These are phyloP conservation scores for Serripes groenlandicus DNA, from an alignment of 2,888 invertebrate genomes.

Conservation along the genomic window DNA sequence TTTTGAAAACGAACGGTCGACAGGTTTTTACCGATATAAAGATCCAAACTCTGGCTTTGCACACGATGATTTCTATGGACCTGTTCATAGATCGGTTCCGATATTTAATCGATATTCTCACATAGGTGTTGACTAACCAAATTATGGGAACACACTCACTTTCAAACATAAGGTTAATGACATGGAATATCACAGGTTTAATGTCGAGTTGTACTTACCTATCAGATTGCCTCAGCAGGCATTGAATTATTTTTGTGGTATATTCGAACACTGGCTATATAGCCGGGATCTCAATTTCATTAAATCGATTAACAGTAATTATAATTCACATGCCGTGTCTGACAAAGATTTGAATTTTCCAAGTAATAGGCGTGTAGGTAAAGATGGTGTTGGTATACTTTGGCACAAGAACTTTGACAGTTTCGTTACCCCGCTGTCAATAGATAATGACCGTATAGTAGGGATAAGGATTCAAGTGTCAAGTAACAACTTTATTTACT, in stretches of 20 bases:
- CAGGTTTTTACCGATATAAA: too few species aligned
- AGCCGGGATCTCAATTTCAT: neutral
- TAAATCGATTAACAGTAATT: neutral
- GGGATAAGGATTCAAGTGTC: neutral
- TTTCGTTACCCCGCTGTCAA: neutral
- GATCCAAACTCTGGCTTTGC: neutral
- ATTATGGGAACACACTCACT: neutral
- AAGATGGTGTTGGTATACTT: neutral
- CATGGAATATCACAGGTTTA: neutral
- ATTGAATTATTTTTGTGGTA: neutral
- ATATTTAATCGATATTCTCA: neutral
- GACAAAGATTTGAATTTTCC: constrained; percentile 4
- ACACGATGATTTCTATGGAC: neutral
- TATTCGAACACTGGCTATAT: constrained; percentile 5
- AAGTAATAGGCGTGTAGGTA: neutral
- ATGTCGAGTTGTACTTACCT: constrained; percentile 5
- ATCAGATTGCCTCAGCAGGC: neutral
- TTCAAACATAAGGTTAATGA: neutral
- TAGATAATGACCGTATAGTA: constrained; percentile 6
- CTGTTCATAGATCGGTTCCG: neutral
- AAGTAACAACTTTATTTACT: neutral
- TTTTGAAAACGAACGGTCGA: neutral
- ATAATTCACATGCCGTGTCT: neutral
- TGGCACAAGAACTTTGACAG: constrained; percentile 1
- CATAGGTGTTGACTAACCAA: neutral